Evolutionary conservation across 2,888 invertebrate species (phyloP).

Genomic region (Hymenopus coronatus): DNA sequence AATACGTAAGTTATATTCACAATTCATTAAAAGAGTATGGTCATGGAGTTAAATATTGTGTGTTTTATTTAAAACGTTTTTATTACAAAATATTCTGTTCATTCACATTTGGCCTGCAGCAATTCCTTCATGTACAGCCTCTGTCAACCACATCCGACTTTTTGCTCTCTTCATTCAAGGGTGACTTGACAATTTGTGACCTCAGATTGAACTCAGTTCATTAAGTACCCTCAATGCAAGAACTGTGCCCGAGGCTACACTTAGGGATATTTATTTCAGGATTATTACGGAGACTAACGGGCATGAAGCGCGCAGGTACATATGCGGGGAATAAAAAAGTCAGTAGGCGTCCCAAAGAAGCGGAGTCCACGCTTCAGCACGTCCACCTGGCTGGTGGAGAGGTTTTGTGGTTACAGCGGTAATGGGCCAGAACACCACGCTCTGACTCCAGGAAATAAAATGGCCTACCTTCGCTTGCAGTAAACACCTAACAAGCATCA

Average conservation of each 20-base stretch:
- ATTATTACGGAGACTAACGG: neutral
- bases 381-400: neutral
- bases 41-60: too few relatives aligned
- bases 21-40: too few relatives aligned
- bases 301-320: neutral
- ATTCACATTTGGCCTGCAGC: too few relatives aligned
- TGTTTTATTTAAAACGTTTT: too few relatives aligned
- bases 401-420: slow-evolving; percentile 1
- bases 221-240: neutral
- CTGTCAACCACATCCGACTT: too few relatives aligned
- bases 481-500: neutral
- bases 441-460: neutral
- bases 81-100: too few relatives aligned
- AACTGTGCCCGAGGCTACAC: neutral
- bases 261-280: neutral
- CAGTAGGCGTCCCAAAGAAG: neutral
- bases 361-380: neutral
- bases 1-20: too few relatives aligned
- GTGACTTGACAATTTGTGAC: neutral
- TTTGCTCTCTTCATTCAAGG: neutral
- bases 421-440: slow-evolving; percentile 9
- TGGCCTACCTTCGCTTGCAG: neutral
- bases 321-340: neutral
- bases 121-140: too few relatives aligned
- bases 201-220: neutral